phyloP scores from a whole-genome alignment of 2,888 invertebrate genomes.

The Myathropa florea region DNA sequence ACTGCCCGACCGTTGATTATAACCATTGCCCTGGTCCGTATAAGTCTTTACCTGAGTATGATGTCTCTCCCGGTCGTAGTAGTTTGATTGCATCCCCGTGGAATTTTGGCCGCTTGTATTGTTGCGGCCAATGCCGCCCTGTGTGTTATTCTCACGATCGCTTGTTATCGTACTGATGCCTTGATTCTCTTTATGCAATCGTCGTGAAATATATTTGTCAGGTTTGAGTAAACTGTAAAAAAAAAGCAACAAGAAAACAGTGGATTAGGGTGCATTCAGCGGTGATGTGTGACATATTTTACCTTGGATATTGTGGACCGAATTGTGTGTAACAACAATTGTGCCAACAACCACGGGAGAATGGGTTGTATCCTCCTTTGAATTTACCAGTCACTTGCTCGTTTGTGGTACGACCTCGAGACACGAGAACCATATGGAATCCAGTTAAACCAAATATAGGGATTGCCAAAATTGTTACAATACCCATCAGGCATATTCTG shows the following conservation, averaged over 20 bases:
- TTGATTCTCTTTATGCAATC: constrained; percentile 82
- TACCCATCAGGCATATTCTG: constrained; percentile 94
- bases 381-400: constrained; percentile 99
- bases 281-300: constrained; percentile 71
- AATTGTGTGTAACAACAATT: constrained; percentile 98
- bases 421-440: constrained; percentile 98
- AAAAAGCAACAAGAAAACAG: neutral
- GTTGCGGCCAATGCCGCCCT: constrained; percentile 76
- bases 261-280: neutral
- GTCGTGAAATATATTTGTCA: constrained; percentile 85
- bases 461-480: constrained; percentile 94
- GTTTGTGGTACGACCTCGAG: constrained; percentile 98
- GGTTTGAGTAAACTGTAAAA: constrained; percentile 84
- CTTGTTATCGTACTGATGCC: constrained; percentile 80
- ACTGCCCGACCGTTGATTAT: constrained; percentile 86
- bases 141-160: constrained; percentile 82
- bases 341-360: constrained; percentile 96
- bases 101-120: constrained; percentile 80
- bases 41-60: constrained; percentile 97
- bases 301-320: constrained; percentile 99
- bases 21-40: constrained; percentile 94
- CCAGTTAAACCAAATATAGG: constrained; percentile 98
- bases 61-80: constrained; percentile 83
- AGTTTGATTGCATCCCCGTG: constrained; percentile 81
- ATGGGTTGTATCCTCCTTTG: constrained; percentile 99